Percentiles rank a stretch among this genome's conserved stretches.
Conservation (phyloP, 1,140 invertebrate species). For the Orchestia grillus region DNA sequence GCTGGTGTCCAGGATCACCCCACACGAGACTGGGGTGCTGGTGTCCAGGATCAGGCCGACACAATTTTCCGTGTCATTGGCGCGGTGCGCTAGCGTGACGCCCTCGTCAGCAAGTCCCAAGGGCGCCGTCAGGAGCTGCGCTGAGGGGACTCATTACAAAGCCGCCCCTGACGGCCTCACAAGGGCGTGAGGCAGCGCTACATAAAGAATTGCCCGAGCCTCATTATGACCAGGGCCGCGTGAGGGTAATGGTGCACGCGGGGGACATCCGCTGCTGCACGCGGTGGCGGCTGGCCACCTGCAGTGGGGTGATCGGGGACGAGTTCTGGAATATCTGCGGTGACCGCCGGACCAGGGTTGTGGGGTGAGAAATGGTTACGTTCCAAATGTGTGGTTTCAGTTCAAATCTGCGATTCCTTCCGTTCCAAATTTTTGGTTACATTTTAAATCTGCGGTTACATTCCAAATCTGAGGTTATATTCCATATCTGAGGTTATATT, state of each 20-base stretch:
- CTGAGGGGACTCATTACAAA: slow-evolving; percentile 4
- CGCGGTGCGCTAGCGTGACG: not conserved
- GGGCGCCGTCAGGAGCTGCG: not conserved
- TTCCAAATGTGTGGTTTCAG: no score
- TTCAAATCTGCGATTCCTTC: no score
- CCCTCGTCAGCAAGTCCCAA: not conserved
- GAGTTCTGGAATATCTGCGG: no score
- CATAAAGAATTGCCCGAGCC: slow-evolving; percentile 1
- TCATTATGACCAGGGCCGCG: not conserved
- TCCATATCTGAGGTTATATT: no score
- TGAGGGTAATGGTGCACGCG: not conserved
- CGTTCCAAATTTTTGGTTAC: no score
- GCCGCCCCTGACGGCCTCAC: not conserved
- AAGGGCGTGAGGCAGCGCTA: not conserved
- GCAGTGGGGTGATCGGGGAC: not conserved
- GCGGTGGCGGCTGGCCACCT: not conserved
- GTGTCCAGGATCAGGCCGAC: not conserved
- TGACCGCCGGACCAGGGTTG: no score
- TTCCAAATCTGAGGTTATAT: no score
- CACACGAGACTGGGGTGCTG: no score
- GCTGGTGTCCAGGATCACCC: no score
- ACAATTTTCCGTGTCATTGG: slow-evolving; percentile 32
- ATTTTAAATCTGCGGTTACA: no score
- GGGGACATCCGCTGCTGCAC: not conserved
- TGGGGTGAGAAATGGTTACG: no score